Evolutionary conservation across 92 coral and sea anemone species (phyloP).

Genomic region (Epizoanthus illoricatus): DNA sequence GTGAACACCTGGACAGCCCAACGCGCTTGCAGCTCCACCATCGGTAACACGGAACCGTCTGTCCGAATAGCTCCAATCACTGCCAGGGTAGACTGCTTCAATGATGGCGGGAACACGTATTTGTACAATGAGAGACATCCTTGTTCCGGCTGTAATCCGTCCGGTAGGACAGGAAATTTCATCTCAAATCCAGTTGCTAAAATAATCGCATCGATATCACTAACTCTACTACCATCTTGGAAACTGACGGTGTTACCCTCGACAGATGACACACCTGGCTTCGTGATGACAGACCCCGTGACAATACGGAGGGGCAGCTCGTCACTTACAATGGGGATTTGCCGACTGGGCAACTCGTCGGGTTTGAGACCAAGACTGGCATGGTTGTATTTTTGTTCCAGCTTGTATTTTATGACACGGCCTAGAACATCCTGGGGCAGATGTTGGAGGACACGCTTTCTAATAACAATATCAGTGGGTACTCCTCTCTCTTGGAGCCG

Average conservation of each 20-base stretch:
- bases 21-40: slow-evolving; percentile 70
- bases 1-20: slow-evolving; percentile 73
- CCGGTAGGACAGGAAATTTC: slow-evolving; percentile 62
- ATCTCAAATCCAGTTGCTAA: slow-evolving; percentile 72
- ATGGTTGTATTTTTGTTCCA: slow-evolving; percentile 36
- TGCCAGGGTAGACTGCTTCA: slow-evolving; percentile 60
- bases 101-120: slow-evolving; percentile 60
- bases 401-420: background rate
- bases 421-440: slow-evolving; percentile 35
- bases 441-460: slow-evolving; percentile 19
- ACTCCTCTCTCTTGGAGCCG: slow-evolving; percentile 60
- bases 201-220: slow-evolving; percentile 68
- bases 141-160: slow-evolving; percentile 35
- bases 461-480: slow-evolving; percentile 51
- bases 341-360: slow-evolving; percentile 19
- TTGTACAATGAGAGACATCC: slow-evolving; percentile 59
- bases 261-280: slow-evolving; percentile 49
- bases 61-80: slow-evolving; percentile 65
- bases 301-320: slow-evolving; percentile 74
- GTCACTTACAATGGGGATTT: slow-evolving; percentile 56
- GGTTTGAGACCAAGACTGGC: slow-evolving; percentile 66
- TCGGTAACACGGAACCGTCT: slow-evolving; percentile 56
- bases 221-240: slow-evolving; percentile 56
- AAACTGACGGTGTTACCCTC: slow-evolving; percentile 54
- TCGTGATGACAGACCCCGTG: slow-evolving; percentile 63